Percentiles rank a stretch among this genome's conserved stretches.
phyloP scores from a whole-genome alignment of 2,113 vertebrate genomes.

The Channa maculata region DNA sequence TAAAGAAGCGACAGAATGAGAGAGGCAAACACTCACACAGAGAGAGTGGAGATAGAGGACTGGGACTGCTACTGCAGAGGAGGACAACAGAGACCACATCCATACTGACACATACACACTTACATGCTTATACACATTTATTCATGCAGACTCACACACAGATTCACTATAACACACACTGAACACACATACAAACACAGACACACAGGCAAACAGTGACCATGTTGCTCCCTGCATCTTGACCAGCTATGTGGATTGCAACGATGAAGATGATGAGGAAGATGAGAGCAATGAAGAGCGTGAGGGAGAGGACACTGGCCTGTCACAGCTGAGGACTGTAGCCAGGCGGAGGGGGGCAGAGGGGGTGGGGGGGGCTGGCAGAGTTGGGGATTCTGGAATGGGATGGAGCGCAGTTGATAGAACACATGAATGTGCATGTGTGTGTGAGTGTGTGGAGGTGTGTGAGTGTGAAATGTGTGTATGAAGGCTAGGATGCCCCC shows the following conservation, averaged over 20 bases:
- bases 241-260: constrained; percentile 74
- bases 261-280: constrained; percentile 63
- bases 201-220: constrained; percentile 52
- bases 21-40: constrained; percentile 65
- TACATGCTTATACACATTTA: constrained; percentile 11
- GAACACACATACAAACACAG: constrained; percentile 45
- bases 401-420: constrained; percentile 59
- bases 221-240: constrained; percentile 59
- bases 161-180: not conserved
- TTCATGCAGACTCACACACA: constrained; percentile 1
- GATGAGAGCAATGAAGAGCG: constrained; percentile 70
- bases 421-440: constrained; percentile 34
- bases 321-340: constrained; percentile 79
- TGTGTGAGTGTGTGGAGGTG: constrained; percentile 43
- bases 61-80: constrained; percentile 68
- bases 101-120: constrained; percentile 52
- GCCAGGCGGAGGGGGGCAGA: constrained; percentile 35
- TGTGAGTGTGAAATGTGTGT: constrained; percentile 62
- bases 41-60: constrained; percentile 70
- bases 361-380: constrained; percentile 3
- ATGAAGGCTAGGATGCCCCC: constrained; percentile 78
- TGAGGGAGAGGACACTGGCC: constrained; percentile 70
- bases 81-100: constrained; percentile 66
- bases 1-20: constrained; percentile 60
- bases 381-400: constrained; percentile 54